These are phyloP conservation scores for Xenops minutus DNA, from an alignment of 2,797 vertebrate genomes.

Conservation along the genomic window DNA sequence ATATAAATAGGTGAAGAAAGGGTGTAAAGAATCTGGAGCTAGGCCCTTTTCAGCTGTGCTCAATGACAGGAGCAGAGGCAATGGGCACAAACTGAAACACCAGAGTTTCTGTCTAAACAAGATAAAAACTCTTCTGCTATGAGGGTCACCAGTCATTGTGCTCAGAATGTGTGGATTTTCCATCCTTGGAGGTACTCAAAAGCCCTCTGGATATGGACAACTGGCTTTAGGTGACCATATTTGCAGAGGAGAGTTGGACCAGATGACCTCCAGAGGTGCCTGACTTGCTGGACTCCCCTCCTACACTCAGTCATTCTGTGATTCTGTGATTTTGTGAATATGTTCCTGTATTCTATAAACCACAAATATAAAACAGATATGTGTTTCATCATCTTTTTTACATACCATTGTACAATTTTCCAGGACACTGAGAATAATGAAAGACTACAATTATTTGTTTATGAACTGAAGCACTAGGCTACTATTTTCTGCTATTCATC, in stretches of 20 bases:
- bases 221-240: neutral
- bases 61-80: neutral
- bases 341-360: neutral
- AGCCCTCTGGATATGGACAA: neutral
- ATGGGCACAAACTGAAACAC: neutral
- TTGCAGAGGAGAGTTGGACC: neutral
- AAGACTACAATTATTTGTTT: neutral
- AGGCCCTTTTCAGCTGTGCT: neutral
- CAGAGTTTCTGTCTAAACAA: neutral
- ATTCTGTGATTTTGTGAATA: neutral
- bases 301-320: neutral
- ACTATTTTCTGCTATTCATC: neutral
- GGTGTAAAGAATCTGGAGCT: neutral
- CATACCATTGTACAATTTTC: neutral
- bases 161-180: fast-evolving
- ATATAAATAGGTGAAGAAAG: neutral
- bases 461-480: neutral
- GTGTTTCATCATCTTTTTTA: neutral
- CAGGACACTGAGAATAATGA: neutral
- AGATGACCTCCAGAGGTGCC: neutral
- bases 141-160: neutral
- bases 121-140: neutral
- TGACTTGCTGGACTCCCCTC: too few species aligned
- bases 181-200: neutral
- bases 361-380: neutral